Evolutionary conservation across 1,140 invertebrate species (phyloP).

Genomic region (Campoletis sonorensis): DNA sequence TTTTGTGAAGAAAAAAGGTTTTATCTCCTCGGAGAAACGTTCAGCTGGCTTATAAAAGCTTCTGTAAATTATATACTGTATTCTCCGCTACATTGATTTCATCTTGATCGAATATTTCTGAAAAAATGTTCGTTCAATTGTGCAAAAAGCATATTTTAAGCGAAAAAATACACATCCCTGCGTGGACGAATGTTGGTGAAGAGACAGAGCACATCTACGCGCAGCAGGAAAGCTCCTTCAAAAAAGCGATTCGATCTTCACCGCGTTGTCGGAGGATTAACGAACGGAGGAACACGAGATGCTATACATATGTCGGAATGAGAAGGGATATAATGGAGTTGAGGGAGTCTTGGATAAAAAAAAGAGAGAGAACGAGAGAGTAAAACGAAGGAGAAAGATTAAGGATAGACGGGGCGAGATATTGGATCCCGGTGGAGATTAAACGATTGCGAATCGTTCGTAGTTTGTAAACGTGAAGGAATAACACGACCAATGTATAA

Average conservation of each 20-base stretch:
- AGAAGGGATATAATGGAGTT: slow-evolving; percentile 5
- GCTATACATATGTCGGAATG: background rate
- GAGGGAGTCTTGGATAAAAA: background rate
- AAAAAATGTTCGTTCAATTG: no score
- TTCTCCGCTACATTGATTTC: no score
- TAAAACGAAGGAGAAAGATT: background rate
- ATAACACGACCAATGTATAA: no score
- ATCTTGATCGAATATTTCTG: no score
- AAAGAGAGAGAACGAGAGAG: slow-evolving; percentile 18
- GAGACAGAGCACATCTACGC: no score
- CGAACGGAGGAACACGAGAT: slow-evolving; percentile 10
- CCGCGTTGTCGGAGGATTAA: slow-evolving; percentile 26
- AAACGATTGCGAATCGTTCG: slow-evolving; percentile 16
- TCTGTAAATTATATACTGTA: no score
- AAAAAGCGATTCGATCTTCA: slow-evolving; percentile 24
- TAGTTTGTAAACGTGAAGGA: slow-evolving; percentile 5
- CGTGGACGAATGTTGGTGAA: no score
- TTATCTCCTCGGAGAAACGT: background rate
- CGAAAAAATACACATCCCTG: no score
- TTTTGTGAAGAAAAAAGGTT: background rate
- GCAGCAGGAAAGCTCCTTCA: background rate
- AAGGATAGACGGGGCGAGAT: slow-evolving; percentile 12
- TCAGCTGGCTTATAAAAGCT: background rate
- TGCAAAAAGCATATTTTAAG: no score
- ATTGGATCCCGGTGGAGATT: slow-evolving; percentile 24